These are phyloP conservation scores for Conus ventricosus DNA, from an alignment of 1,140 invertebrate species.

Conservation along the genomic window DNA sequence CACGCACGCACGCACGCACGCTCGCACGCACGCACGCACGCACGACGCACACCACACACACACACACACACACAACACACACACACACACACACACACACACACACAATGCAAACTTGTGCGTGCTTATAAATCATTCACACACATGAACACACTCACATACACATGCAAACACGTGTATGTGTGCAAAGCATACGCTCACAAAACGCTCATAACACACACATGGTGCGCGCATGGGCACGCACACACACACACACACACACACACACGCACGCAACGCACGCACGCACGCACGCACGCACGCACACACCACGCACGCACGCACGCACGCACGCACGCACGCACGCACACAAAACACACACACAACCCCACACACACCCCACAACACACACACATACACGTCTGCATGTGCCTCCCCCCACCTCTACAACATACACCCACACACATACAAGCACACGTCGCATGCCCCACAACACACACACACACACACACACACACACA, in stretches of 20 bases:
- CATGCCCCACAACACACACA: not conserved
- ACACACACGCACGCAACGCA: not conserved
- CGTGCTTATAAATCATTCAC: not conserved
- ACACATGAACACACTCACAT: too few relatives aligned
- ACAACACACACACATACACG: not conserved
- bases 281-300: not conserved
- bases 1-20: too few relatives aligned
- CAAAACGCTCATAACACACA: not conserved
- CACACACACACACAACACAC: too few relatives aligned
- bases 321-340: not conserved
- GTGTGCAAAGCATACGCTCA: not conserved
- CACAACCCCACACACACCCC: too few relatives aligned
- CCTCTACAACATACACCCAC: not conserved
- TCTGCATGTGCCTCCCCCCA: too few relatives aligned
- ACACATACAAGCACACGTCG: not conserved
- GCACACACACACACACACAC: too few relatives aligned
- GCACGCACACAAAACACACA: not conserved
- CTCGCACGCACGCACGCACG: too few relatives aligned
- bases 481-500: too few relatives aligned
- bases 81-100: too few relatives aligned
- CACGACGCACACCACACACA: too few relatives aligned
- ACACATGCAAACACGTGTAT: not conserved
- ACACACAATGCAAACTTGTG: not conserved
- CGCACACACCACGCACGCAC: not conserved
- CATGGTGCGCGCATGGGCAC: too few relatives aligned